Base-by-base conservation (phyloP, 2,888 invertebrate genomes). In the Tanypteryx hageni region DNA sequence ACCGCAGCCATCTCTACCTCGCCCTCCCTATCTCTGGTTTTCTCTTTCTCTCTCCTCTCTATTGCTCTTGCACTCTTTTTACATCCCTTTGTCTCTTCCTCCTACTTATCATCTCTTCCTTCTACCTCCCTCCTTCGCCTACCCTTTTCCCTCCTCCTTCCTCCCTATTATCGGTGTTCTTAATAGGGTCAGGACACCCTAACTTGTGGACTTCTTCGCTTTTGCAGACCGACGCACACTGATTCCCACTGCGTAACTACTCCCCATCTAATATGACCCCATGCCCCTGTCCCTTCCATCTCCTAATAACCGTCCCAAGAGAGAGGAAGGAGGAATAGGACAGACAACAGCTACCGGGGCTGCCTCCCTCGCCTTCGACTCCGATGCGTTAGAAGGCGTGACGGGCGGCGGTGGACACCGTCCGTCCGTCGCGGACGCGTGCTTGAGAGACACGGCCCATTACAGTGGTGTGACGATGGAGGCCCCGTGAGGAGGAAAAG, bases 401-500 rank as follows among this genome's bases (percentile, higher is more conserved):
- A 10, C 76, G 27, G 10, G 76, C 27, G 76, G 22, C 13, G 22
- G 76, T 7, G 76, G 76, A 11, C 22, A 76, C 27, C 76, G 68
- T 76, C 9, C 76, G 22, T 13, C 27, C 22, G 18, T 10, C 76
- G 76, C 14, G 76, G 76, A 22, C 76, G 76, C 76, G 76, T 76
- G 76, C 27, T 76, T 76, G 22, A n/a, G 27, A 76, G 76, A 76
- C 76, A 76, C 22, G 76, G 76, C 76, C 76, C 76, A 76, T 76
- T 76, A 76, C 9, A n/a, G 76, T 13, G 18, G 18, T 7, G 61
- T 44, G 61, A 61, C 3, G 14, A 61, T 64, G 64, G 64, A 64
- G 64, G 64, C n/a, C 18, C 18, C 64, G 16, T 16, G 64, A 64
- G 5, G 64, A 16, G 64, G 7, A 7, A n/a, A 18, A 68, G 9